phyloP scores from a whole-genome alignment of 2,888 invertebrate genomes.

The Conomelus anceps region DNA sequence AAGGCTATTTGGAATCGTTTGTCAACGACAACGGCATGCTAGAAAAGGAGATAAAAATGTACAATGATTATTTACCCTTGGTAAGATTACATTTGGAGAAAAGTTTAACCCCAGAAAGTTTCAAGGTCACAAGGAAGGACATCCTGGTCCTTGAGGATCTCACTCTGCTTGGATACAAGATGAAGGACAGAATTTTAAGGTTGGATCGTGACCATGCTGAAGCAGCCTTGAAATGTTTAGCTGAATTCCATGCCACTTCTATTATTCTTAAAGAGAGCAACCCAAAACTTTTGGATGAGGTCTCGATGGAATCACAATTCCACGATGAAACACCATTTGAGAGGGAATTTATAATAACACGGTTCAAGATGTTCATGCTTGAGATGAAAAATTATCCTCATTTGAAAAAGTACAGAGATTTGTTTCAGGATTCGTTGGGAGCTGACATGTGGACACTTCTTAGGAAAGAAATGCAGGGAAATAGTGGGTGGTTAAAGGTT shows the following conservation, averaged over 20 bases:
- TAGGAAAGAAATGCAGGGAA: neutral
- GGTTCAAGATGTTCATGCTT: neutral
- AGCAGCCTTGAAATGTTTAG: neutral
- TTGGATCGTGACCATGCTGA: neutral
- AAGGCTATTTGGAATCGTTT: neutral
- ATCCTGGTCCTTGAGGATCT: neutral
- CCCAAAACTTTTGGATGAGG: neutral
- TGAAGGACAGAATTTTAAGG: neutral
- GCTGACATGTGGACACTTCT: neutral
- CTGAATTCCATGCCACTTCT: neutral
- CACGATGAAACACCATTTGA: neutral
- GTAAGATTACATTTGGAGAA: neutral
- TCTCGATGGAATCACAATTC: neutral
- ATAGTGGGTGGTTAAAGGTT: neutral
- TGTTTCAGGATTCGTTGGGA: neutral
- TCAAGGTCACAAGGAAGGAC: neutral
- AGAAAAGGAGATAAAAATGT: neutral
- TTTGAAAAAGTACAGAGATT: neutral
- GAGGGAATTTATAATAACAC: neutral
- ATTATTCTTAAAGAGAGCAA: neutral
- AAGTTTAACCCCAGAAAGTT: neutral
- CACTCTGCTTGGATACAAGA: neutral
- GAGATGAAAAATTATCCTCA: neutral
- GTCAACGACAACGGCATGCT: neutral
- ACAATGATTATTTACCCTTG: neutral